A percentile compares a stretch with the other conserved stretches of the same genome.
Conservation (phyloP, 2,797 vertebrate species). For the Alcedo quadribrachys region DNA sequence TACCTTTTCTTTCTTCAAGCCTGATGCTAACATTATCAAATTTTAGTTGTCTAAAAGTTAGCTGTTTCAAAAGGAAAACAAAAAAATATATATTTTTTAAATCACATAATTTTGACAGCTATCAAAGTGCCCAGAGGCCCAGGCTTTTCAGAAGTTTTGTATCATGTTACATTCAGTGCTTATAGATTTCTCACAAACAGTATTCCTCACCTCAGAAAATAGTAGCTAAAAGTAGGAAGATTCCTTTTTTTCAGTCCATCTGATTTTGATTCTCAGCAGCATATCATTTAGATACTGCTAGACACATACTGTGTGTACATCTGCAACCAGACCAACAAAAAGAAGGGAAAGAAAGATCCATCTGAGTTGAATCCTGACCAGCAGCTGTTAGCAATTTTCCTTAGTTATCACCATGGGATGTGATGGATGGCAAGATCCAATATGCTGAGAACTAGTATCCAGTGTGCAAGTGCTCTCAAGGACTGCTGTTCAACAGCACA, state of each 20-base stretch:
- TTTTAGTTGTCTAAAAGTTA: background rate
- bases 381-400: constrained; percentile 57
- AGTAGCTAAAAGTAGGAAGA: background rate
- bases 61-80: background rate
- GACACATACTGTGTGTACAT: background rate
- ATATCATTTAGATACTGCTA: background rate
- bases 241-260: background rate
- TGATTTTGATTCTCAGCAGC: constrained; percentile 19
- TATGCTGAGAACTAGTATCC: background rate
- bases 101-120: background rate
- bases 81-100: background rate
- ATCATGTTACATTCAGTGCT: background rate
- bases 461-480: constrained; percentile 31
- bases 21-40: background rate
- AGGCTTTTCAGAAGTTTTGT: background rate
- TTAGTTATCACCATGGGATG: constrained; percentile 34
- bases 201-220: background rate
- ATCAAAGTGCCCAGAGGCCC: background rate
- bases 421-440: constrained; percentile 53
- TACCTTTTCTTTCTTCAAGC: background rate
- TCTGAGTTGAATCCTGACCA: constrained; percentile 36
- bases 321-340: background rate
- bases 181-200: background rate
- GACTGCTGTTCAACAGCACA: constrained; percentile 33
- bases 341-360: constrained; percentile 8